Conservation (phyloP, 2,113 vertebrate species). For the Mustelus asterias region DNA sequence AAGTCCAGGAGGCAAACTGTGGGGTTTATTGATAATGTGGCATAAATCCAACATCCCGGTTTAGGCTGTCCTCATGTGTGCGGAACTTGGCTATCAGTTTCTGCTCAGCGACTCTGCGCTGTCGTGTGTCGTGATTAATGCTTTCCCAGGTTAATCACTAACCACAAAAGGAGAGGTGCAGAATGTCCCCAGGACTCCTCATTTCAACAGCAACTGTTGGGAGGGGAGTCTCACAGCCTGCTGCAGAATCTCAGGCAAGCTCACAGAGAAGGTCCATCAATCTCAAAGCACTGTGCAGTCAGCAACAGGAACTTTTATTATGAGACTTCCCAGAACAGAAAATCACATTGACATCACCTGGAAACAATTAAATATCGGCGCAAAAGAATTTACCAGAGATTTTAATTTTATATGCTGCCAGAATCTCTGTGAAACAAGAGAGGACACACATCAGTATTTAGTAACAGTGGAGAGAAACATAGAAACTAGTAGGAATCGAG, state of each 20-base stretch:
- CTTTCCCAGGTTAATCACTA: no score
- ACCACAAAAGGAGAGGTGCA: no score
- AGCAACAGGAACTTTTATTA: neutral
- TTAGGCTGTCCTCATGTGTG: no score
- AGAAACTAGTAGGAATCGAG: no score
- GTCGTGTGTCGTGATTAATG: no score
- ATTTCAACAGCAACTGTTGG: no score
- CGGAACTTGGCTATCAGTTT: no score
- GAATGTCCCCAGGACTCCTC: no score
- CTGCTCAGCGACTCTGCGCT: no score
- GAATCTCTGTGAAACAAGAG: neutral
- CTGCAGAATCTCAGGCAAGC: neutral
- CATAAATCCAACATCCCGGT: no score
- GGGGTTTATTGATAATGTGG: no score
- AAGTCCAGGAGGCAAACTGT: no score
- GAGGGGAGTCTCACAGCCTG: neutral
- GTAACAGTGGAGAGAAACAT: neutral
- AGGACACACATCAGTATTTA: neutral
- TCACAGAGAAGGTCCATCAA: neutral
- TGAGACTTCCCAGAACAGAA: neutral
- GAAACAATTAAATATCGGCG: conserved; percentile 35
- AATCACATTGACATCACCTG: conserved; percentile 26
- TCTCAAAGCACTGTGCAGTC: neutral
- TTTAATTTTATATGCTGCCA: neutral
- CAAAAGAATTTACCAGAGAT: conserved; percentile 19